Base-by-base conservation (phyloP, 2,113 vertebrate genomes). In the Saccopteryx leptura region DNA sequence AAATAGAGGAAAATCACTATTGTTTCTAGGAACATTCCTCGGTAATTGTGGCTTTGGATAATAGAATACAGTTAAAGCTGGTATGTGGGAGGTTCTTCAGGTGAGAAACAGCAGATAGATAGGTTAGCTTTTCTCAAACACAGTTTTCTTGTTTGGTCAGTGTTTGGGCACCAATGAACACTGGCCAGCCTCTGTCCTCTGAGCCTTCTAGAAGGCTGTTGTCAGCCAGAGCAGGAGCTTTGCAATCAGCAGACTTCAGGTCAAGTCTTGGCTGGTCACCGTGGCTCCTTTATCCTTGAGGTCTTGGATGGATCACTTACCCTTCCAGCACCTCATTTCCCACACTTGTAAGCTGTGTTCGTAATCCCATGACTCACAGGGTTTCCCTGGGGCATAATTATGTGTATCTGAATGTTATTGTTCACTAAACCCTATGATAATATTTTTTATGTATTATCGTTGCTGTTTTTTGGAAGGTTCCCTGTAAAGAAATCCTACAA, bases 1-100 rank as follows among this genome's bases (percentile, higher is more conserved):
- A 88, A 93, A 75, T 19, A 66, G 31, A 52, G 74, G 54, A 63
- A 87, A 66, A 76, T 78, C 26, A 85, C 80, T 88, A 87, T 68
- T 94, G 28, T 95, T 96, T 94, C 31, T 71, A 93, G 83, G 96
- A 96, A 79, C 56, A 71, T 60, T 66, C 3, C 26, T 75, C 96
- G 39, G 21, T 54, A 86, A 69, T 92, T 78, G 28, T 61, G 46
- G 39, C 58, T 96, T 85, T 82, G 52, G 89, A 94, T n/a, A 75
- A 50, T 79, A 74, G 21, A 82, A 65, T 65, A 33, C 31, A 83
- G 74, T 15, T 66, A 84, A 80, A 79, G 48, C 56, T 63, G 12
- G 28, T 23, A 60, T 54, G 28, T 89, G 26, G 39, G 68, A 52
- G 48, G 75, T 54, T 79, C 80, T 68, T 92, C 21, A 88, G 24